phyloP scores from a whole-genome alignment of 2,888 invertebrate genomes.

The Spilarctia lutea region DNA sequence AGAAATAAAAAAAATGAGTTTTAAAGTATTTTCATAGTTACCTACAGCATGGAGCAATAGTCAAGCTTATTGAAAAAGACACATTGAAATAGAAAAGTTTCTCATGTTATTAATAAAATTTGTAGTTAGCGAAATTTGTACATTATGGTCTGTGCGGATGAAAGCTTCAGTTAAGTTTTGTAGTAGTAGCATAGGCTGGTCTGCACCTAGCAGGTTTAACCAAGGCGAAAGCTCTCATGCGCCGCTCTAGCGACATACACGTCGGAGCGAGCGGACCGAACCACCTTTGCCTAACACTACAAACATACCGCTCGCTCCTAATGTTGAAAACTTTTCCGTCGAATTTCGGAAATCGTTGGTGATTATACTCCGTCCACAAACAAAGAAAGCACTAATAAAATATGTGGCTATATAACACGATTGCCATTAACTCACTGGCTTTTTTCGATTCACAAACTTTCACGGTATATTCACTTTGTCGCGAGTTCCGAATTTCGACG shows the following conservation, averaged over 20 bases:
- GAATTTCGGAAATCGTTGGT: constrained; percentile 81
- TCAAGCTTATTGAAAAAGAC: constrained; percentile 34
- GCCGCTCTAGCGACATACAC: constrained; percentile 58
- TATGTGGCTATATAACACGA: constrained; percentile 58
- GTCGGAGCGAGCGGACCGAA: constrained; percentile 66
- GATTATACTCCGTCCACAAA: constrained; percentile 69
- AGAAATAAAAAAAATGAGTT: not conserved
- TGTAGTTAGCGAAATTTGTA: constrained; percentile 76
- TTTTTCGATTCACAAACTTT: constrained; percentile 79
- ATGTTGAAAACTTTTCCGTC: constrained; percentile 74
- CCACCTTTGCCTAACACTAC: constrained; percentile 56
- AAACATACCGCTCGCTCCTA: constrained; percentile 72
- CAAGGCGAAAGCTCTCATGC: constrained; percentile 77
- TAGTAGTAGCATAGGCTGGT: constrained; percentile 61
- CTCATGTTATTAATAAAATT: constrained; percentile 70
- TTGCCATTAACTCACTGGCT: constrained; percentile 70
- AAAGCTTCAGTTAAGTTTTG: constrained; percentile 68
- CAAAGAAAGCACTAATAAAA: constrained; percentile 63
- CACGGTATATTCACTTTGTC: constrained; percentile 74
- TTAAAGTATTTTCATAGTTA: not conserved
- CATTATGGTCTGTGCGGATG: constrained; percentile 71
- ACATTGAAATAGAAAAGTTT: constrained; percentile 55
- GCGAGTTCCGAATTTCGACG: constrained; percentile 84
- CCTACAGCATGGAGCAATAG: constrained; percentile 23
- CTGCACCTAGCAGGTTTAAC: constrained; percentile 61